phyloP scores from a whole-genome alignment of 2,797 vertebrate species.

The Cynopterus sphinx region DNA sequence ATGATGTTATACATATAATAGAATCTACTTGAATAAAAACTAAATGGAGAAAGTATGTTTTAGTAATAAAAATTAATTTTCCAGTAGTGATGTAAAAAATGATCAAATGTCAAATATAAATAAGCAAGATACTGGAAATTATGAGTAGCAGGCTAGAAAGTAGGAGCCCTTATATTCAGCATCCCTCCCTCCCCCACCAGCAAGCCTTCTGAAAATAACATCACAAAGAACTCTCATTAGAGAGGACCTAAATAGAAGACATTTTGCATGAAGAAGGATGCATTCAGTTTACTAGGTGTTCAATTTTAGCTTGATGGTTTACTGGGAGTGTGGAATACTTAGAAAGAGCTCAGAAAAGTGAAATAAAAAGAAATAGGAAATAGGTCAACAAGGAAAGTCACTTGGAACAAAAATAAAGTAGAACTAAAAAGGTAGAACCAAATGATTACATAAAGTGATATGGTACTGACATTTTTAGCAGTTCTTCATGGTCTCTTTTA shows the following conservation, averaged over 20 bases:
- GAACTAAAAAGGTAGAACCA: not conserved
- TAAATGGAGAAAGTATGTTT: not conserved
- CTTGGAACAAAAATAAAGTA: not conserved
- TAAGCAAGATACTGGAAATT: not conserved
- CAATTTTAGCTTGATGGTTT: not conserved
- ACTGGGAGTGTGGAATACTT: not conserved
- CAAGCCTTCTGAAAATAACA: not conserved
- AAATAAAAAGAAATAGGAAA: not conserved
- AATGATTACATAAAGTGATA: not conserved
- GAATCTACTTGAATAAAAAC: conserved; percentile 1
- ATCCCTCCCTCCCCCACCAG: not conserved
- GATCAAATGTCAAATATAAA: not conserved
- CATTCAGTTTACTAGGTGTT: not conserved
- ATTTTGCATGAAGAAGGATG: not conserved
- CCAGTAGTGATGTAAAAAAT: not conserved
- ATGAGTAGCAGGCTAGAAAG: not conserved
- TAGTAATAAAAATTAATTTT: conserved; percentile 19
- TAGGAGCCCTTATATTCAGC: not conserved
- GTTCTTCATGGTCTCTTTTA: not conserved
- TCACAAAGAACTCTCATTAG: not conserved
- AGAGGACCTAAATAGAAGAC: not conserved
- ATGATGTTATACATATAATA: not conserved
- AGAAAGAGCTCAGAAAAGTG: not conserved
- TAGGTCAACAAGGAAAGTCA: not conserved
- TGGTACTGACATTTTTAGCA: not conserved